Base-by-base conservation (phyloP, 1,140 invertebrate genomes). In the Pollicipes pollicipes region DNA sequence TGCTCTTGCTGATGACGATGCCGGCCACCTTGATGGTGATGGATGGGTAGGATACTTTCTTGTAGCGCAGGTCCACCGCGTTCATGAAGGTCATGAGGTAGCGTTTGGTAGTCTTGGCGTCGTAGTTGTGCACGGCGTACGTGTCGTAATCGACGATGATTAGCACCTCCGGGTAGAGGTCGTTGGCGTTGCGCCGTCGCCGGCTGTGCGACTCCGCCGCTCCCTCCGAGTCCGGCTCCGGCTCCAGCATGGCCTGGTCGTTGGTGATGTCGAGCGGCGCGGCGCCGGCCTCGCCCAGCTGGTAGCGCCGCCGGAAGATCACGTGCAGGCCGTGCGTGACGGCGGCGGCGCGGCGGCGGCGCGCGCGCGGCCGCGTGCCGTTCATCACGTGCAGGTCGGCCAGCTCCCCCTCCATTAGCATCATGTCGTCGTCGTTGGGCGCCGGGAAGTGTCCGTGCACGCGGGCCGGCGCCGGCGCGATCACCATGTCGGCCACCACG, bases 81-180 rank as follows among this genome's bases (percentile, higher is more conserved):
- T 64, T 64, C 24, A 64, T 64, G 63, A 64, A 64, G n/a, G 6
- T 64, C 63, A 64, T 24, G 63, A 64, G 4, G 63, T 64, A 64
- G 24, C n/a, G 21, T 27, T 64, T 64, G 63, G 63, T 26, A 3
- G 21, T 27, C 6, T 8, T 21, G n/a, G n/a, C n/a, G 24, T 64
- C 63, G 6, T 24, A 64, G 63, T 64, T 64, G n/a, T 64, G 63
- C n/a, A 64, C n/a, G 21, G n/a, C n/a, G 24, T 64, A 64, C 63
- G 63, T 64, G 3, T 64, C 63, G 63, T 64, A 64, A 26, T 64
- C 63, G 3, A 64, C 63, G 24, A 64, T 26, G 21, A 64, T 27
- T 26, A 64, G 24, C 21, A 64, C n/a, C n/a, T 64, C 63, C n/a
- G 63, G 63, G 63, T 64, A 64, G 63, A 64, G 63, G 63, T 64